Evolutionary conservation across 2,888 invertebrate species (phyloP).

Genomic region (Geotrupes spiniger): DNA sequence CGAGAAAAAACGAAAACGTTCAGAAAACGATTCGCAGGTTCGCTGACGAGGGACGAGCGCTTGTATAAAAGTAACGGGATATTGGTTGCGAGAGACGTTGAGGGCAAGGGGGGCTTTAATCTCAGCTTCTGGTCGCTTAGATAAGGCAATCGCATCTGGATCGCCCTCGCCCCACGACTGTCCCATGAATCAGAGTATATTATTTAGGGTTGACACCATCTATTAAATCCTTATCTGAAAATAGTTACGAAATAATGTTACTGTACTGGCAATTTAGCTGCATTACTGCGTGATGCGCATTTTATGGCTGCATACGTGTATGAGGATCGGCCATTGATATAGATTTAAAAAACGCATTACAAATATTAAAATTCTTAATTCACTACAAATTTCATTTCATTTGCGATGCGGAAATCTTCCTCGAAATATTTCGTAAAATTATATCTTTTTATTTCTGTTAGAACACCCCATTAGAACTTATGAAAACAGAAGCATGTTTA

Average conservation of each 20-base stretch:
- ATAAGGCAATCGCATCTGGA: conserved; percentile 50
- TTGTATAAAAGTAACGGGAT: conserved; percentile 1
- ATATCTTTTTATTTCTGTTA: too few species aligned
- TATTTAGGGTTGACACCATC: conserved; percentile 50
- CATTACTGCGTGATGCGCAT: background rate
- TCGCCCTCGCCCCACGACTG: conserved; percentile 40
- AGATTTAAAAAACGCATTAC: background rate
- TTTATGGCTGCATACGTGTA: background rate
- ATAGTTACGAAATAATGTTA: conserved; percentile 45
- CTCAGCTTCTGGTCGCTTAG: conserved; percentile 53
- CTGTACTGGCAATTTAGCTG: background rate
- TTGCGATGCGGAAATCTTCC: too few species aligned
- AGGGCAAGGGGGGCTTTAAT: conserved; percentile 42
- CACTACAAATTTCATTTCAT: too few species aligned
- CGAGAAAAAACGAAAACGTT: conserved; percentile 1
- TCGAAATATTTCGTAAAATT: too few species aligned
- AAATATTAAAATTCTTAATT: background rate
- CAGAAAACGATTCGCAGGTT: conserved; percentile 6
- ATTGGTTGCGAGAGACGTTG: conserved; percentile 17
- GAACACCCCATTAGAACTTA: too few species aligned
- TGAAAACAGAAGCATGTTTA: background rate
- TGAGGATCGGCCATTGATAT: background rate
- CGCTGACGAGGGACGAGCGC: background rate
- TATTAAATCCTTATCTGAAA: conserved; percentile 50
- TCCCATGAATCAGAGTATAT: conserved; percentile 48